Conservation (phyloP, 2,113 vertebrate genomes). For the Gyps fulvus region DNA sequence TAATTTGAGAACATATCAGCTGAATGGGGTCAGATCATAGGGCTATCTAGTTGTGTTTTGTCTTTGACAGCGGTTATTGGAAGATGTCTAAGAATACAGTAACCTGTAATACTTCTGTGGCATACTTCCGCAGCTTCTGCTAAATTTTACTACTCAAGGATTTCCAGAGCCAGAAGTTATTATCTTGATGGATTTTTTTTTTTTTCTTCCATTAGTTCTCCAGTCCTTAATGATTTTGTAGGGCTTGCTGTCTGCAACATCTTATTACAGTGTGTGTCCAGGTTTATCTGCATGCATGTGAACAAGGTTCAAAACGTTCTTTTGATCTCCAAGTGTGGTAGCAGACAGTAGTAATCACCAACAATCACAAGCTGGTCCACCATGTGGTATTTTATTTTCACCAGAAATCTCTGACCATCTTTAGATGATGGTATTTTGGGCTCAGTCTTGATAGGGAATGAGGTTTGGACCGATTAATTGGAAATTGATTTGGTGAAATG, state of each 20-base stretch:
- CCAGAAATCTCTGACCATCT: background rate
- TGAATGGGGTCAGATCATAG: background rate
- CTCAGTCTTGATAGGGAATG: background rate
- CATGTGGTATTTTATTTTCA: background rate
- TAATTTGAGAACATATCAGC: background rate
- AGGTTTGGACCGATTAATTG: background rate
- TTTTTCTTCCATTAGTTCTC: background rate
- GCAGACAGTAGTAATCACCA: background rate
- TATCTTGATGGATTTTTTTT: background rate
- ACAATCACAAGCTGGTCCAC: background rate
- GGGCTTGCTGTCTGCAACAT: background rate
- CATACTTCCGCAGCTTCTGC: background rate
- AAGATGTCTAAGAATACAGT: background rate
- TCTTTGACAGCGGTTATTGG: background rate
- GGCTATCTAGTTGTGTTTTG: background rate
- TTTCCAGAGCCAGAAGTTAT: background rate
- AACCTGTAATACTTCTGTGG: background rate
- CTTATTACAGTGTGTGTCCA: background rate
- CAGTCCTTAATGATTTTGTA: background rate
- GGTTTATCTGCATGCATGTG: background rate
- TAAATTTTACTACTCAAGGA: background rate
- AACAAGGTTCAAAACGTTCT: background rate
- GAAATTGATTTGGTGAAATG: background rate
- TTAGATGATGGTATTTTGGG: background rate
- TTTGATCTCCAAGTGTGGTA: background rate